Evolutionary conservation across 2,113 vertebrate genomes (phyloP).

Genomic region (Mirza zaza): DNA sequence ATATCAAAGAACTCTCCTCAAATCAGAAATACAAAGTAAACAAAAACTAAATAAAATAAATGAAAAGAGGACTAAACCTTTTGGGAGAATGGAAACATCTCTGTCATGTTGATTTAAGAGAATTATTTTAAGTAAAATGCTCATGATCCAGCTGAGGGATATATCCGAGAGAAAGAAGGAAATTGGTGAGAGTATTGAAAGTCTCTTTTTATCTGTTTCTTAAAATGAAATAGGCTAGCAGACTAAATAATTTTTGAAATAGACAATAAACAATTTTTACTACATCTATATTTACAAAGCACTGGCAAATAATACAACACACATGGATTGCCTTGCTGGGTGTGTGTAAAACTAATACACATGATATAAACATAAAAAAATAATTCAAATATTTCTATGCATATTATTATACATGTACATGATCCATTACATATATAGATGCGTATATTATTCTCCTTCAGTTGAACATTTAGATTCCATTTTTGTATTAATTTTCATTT

Average conservation of each 20-base stretch:
- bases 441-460: background rate
- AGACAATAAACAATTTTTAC: background rate
- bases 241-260: background rate
- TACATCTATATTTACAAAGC: background rate
- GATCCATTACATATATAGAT: background rate
- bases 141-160: background rate
- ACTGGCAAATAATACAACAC: background rate
- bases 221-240: background rate
- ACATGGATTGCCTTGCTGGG: background rate
- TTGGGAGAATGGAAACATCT: background rate
- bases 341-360: background rate
- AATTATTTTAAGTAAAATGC: constrained; percentile 45
- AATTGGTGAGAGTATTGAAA: background rate
- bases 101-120: constrained; percentile 46
- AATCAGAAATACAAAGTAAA: background rate
- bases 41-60: background rate
- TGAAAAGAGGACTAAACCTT: background rate
- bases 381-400: background rate
- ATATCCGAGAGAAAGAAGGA: background rate
- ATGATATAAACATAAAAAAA: background rate
- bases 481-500: background rate
- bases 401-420: background rate
- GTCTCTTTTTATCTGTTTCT: background rate
- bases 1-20: too few species aligned
- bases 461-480: background rate